Evolutionary conservation across 2,113 vertebrate species (phyloP), one percentile per base, ranked within the genome.

Genomic region (Saiga tatarica): DNA sequence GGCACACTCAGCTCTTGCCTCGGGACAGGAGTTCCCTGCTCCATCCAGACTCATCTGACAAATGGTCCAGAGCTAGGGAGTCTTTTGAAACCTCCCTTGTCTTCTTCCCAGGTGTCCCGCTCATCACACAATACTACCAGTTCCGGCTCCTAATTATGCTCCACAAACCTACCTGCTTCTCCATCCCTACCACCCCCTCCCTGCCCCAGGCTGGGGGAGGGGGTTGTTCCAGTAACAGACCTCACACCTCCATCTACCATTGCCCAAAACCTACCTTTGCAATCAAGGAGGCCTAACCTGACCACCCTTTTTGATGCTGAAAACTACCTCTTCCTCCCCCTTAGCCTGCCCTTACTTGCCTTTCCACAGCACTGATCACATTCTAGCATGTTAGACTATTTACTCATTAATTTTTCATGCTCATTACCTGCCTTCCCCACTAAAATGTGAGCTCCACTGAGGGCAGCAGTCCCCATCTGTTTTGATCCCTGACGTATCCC

Each of bases 51-150:
- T 30, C 3, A 39, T n/a, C 53, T 42, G 53, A 52, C n/a, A 28
- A 25, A 47, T 1, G 26, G 30, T 10, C 53, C 45, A 50, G 36
- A 85, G 21, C 64, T 21, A 6, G 1, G 1, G 15, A 3, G 15
- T 21, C 23, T 12, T 52, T 50, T 3, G 30, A 15, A 67, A 14
- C 25, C 45, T 36, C 67, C 33, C n/a, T 0, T 0, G 2, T 2
- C 36, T 36, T 28, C 28, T n/a, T 47, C n/a, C 33, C 39, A 5
- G 62, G 33, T 13, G 9, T 39, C 33, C 15, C 2, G 2, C 45
- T 82, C 53, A 26, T n/a, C 39, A 21, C 1, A 2, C 21, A 11
- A 62, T 23, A n/a, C 42, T 13, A 26, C 60, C 36, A 76, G 45
- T 30, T n/a, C 74, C 36, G 30, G n/a, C 11, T 91, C 60, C 39